phyloP scores from a whole-genome alignment of 37 sponge, comb jelly and placozoan genomes.

The Haliclona indistincta region DNA sequence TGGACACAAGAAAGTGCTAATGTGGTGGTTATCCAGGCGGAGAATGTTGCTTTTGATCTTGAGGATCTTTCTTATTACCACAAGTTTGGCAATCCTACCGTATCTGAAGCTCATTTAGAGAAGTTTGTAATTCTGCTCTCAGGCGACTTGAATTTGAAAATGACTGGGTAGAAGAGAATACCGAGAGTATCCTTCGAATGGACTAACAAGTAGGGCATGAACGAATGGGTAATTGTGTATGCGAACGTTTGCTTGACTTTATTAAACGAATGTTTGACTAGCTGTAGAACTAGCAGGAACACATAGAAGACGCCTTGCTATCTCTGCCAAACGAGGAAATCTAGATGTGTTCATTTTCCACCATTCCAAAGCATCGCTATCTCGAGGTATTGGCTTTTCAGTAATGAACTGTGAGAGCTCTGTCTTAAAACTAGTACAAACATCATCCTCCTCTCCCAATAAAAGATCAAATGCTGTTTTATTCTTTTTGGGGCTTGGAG shows the following conservation, averaged over 20 bases:
- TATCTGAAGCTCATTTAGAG: too few relatives aligned
- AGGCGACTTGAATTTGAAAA: too few relatives aligned
- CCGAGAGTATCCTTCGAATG: too few relatives aligned
- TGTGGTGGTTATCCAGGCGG: too few relatives aligned
- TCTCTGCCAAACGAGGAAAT: constrained; percentile 12
- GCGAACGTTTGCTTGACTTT: not conserved
- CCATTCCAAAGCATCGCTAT: constrained; percentile 7
- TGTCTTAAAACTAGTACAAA: not conserved
- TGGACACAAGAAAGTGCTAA: too few relatives aligned
- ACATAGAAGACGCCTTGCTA: constrained; percentile 9
- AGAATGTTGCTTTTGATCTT: too few relatives aligned
- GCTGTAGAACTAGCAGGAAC: constrained; percentile 9
- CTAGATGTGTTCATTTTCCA: not conserved
- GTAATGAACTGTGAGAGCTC: not conserved
- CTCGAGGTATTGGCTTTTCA: not conserved
- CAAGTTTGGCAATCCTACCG: too few relatives aligned
- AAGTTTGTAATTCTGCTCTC: too few relatives aligned
- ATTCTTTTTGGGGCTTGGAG: not conserved
- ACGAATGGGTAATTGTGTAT: not conserved
- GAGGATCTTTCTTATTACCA: too few relatives aligned
- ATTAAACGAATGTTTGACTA: not conserved
- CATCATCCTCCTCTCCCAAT: not conserved
- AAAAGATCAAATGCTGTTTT: not conserved
- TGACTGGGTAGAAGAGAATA: too few relatives aligned
- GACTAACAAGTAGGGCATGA: constrained; percentile 1